These are phyloP conservation scores for Aptenodytes forsteri DNA, from an alignment of 2,113 vertebrate species.

Conservation along the genomic window DNA sequence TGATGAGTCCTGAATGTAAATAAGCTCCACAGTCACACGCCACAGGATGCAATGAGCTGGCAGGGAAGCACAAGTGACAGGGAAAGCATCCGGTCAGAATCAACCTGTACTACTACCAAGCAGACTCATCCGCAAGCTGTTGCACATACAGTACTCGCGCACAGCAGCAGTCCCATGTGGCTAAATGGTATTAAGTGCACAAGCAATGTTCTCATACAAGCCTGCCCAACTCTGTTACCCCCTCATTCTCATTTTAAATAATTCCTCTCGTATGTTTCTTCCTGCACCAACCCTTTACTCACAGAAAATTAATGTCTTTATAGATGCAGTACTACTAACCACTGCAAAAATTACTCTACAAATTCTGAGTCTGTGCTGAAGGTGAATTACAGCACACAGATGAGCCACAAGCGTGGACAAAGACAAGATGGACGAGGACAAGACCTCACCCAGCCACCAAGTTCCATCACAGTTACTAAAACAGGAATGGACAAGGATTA, in stretches of 20 bases:
- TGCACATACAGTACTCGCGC: accelerated
- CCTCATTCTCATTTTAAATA: neutral
- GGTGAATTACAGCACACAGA: neutral
- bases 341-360: neutral
- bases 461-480: neutral
- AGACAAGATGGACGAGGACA: neutral
- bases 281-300: neutral
- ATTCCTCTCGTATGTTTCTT: neutral
- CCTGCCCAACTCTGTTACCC: neutral
- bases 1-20: neutral
- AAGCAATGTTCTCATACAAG: neutral
- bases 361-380: neutral
- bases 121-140: neutral
- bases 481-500: neutral
- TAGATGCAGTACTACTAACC: neutral
- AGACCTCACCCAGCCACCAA: neutral
- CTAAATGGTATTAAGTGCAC: neutral
- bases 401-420: neutral
- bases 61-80: neutral
- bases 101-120: neutral
- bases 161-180: accelerated
- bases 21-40: neutral
- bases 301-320: neutral
- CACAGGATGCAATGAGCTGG: neutral
- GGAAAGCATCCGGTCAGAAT: neutral